phyloP scores from a whole-genome alignment of 2,113 vertebrate genomes.

The Antechinus stuartii region DNA sequence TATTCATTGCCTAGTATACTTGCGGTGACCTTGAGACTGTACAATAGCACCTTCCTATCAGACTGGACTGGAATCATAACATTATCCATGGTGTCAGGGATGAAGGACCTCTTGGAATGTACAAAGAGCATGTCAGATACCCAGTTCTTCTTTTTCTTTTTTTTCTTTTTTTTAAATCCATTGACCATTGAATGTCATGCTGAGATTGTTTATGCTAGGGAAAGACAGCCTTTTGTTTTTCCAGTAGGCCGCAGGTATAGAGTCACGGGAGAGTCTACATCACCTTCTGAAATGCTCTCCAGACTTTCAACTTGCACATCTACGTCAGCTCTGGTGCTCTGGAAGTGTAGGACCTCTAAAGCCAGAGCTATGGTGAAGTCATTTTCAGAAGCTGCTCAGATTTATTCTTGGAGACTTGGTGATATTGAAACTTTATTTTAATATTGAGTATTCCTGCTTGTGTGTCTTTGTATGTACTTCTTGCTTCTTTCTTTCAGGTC shows the following conservation, averaged over 20 bases:
- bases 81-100: constrained; percentile 97
- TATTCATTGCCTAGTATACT: too few relatives aligned
- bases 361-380: too few relatives aligned
- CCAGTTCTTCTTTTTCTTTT: constrained; percentile 94
- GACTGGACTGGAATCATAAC: constrained; percentile 98
- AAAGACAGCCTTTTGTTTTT: constrained; percentile 96
- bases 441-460: too few relatives aligned
- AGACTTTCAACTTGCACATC: too few relatives aligned
- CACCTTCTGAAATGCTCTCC: too few relatives aligned
- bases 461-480: too few relatives aligned
- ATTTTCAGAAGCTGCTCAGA: too few relatives aligned
- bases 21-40: constrained; percentile 90
- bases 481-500: too few relatives aligned
- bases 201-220: constrained; percentile 96
- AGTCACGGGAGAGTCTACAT: constrained; percentile 95
- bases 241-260: constrained; percentile 97
- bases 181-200: constrained; percentile 98
- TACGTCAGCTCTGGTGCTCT: too few relatives aligned
- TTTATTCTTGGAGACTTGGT: too few relatives aligned
- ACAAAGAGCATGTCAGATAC: constrained; percentile 99
- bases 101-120: constrained; percentile 98
- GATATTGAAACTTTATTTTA: too few relatives aligned
- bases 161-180: constrained; percentile 81
- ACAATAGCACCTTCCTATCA: constrained; percentile 94
- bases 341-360: too few relatives aligned